phyloP scores from a whole-genome alignment of 2,113 vertebrate genomes.

The Malurus alboscapulatus region DNA sequence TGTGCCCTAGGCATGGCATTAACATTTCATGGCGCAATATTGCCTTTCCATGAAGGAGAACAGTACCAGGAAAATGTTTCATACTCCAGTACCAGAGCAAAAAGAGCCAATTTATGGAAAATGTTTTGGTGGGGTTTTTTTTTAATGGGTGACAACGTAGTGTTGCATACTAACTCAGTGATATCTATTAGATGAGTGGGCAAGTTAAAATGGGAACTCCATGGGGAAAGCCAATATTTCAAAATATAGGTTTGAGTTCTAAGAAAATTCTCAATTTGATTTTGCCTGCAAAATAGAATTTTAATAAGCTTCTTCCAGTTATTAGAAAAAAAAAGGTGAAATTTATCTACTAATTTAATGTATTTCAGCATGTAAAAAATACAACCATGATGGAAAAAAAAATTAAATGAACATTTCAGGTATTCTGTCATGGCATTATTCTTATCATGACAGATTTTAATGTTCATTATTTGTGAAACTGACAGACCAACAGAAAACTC shows the following conservation, averaged over 20 bases:
- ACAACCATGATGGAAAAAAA: neutral
- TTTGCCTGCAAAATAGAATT: neutral
- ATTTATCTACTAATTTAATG: neutral
- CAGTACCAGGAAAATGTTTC: neutral
- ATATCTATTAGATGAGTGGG: neutral
- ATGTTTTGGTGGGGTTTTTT: neutral
- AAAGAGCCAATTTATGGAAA: neutral
- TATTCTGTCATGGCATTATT: neutral
- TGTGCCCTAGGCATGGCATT: rapidly evolving
- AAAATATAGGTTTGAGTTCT: neutral
- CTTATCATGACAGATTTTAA: neutral
- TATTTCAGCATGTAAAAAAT: neutral
- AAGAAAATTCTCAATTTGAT: neutral
- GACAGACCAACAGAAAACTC: neutral
- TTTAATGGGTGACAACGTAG: neutral
- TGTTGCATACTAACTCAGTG: neutral
- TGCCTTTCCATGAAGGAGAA: neutral
- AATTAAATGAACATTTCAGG: neutral
- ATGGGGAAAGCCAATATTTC: neutral
- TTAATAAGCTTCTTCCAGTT: neutral
- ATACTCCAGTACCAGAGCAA: neutral
- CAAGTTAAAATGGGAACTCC: neutral
- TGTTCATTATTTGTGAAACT: neutral
- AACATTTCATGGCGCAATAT: neutral
- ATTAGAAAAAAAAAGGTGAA: neutral